Evolutionary conservation across 2,888 invertebrate genomes (phyloP).

Genomic region (Drosophila aldrichi): DNA sequence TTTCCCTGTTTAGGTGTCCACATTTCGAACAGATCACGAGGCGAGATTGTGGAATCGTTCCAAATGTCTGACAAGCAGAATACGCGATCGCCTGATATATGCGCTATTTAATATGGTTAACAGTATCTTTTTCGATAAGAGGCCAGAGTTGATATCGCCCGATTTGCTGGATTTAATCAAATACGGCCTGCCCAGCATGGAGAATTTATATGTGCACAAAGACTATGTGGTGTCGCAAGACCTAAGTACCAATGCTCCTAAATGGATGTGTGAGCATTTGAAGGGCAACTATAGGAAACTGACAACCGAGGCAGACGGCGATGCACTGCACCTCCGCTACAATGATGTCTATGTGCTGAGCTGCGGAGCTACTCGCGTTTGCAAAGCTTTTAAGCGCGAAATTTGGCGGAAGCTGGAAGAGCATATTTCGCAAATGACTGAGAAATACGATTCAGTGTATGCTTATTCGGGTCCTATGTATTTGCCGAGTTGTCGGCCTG

Average conservation of each 20-base stretch:
- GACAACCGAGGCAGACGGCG: slow-evolving; percentile 28
- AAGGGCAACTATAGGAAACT: slow-evolving; percentile 42
- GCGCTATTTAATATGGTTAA: slow-evolving; percentile 46
- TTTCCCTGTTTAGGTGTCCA: slow-evolving; percentile 42
- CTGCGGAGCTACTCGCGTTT: slow-evolving; percentile 33
- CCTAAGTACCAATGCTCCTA: slow-evolving; percentile 37
- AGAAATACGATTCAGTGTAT: slow-evolving; percentile 58
- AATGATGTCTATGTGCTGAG: slow-evolving; percentile 68
- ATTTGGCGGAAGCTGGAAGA: slow-evolving; percentile 58
- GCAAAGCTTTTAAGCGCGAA: slow-evolving; percentile 49
- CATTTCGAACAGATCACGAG: slow-evolving; percentile 59
- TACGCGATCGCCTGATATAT: slow-evolving; percentile 43
- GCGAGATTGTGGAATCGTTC: slow-evolving; percentile 52
- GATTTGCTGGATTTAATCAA: slow-evolving; percentile 59
- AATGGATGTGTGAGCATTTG: slow-evolving; percentile 69
- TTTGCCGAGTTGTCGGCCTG: slow-evolving; percentile 28
- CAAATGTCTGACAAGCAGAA: slow-evolving; percentile 27
- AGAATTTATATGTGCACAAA: slow-evolving; percentile 56
- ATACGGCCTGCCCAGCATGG: slow-evolving; percentile 62
- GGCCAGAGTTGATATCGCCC: background rate
- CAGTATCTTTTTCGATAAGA: slow-evolving; percentile 22
- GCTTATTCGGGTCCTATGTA: slow-evolving; percentile 63
- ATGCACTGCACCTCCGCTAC: slow-evolving; percentile 51
- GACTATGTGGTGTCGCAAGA: slow-evolving; percentile 69
- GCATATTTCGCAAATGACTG: slow-evolving; percentile 37